Base-by-base conservation (phyloP, 2,797 vertebrate genomes). In the Enteromius mattozi region DNA sequence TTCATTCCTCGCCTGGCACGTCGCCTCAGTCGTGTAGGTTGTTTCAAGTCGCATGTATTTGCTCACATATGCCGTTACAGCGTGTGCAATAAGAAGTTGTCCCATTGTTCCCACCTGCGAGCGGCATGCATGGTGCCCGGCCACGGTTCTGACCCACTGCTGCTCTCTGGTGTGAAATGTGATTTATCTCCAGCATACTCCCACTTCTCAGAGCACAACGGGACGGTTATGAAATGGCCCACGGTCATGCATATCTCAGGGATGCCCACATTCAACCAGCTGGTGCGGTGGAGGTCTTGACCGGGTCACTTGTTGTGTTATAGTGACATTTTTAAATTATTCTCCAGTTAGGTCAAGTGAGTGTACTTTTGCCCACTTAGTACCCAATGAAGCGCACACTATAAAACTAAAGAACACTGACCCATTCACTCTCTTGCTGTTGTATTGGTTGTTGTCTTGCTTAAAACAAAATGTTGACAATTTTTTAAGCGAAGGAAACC, bases 111-210 rank as follows among this genome's bases (percentile, higher is more conserved):
- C 14, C 27, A 16, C 68, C 51, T 65, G 71, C 42, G n/a, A 69
- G 66, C 56, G 69, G 79, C 47, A 70, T 56, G 45, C 80, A 66
- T 66, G 75, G 19, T 83, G 81, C 16, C 51, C 51, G 3, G 68
- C 79, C 80, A 78, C 65, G 40, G 72, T 83, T 83, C 42, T 82
- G 85, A 82, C 80, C 85, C 61, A 10, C 74, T 71, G 63, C 90
- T 88, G 87, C 87, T 86, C 91, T 63, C 89, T 93, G 91, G 94
- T 94, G 95, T 94, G 93, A 95, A 95, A 94, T 94, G 91, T 88
- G 89, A 93, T 91, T 94, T 94, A 92, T 93, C 88, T 85, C 51
- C 6, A 47, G 88, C 85, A 87, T 87, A 88, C 78, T 82, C 88
- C 90, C 83, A 86, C 81, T 83, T 86, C 84, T 82, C 81, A 24